Percentiles rank a stretch among this genome's conserved stretches.
These are phyloP conservation scores for Melipona beecheii DNA, from an alignment of 2,888 invertebrate species.

Conservation along the genomic window DNA sequence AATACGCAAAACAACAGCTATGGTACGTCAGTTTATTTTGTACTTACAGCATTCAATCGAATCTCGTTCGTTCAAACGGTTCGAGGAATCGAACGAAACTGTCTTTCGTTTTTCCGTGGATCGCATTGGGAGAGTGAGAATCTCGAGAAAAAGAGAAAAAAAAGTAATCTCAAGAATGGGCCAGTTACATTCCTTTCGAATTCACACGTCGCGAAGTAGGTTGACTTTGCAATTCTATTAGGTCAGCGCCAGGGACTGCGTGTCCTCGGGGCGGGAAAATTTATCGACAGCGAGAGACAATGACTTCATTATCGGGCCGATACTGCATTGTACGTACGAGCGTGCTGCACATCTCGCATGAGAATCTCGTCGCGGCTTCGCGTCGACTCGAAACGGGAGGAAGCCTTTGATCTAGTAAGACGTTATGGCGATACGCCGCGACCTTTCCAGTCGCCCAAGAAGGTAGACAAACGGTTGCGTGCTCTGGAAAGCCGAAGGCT, in stretches of 20 bases:
- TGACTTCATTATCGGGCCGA: constrained; percentile 20
- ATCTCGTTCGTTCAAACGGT: not conserved
- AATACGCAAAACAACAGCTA: constrained; percentile 78
- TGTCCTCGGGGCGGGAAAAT: constrained; percentile 37
- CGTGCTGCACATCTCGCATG: constrained; percentile 17
- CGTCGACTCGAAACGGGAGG: not conserved
- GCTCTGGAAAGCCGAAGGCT: constrained; percentile 64
- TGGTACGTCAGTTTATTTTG: constrained; percentile 71
- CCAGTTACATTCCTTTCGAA: not conserved
- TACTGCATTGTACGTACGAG: not conserved
- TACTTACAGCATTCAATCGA: constrained; percentile 24
- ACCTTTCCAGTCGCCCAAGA: constrained; percentile 63
- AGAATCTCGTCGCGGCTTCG: constrained; percentile 15
- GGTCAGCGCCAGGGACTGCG: constrained; percentile 5
- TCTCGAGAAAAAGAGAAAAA: too few relatives aligned
- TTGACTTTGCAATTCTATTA: constrained; percentile 41
- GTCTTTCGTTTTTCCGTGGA: too few relatives aligned
- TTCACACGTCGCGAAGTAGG: constrained; percentile 26
- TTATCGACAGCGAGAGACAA: constrained; percentile 34
- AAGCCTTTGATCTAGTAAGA: constrained; percentile 34
- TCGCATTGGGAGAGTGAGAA: too few relatives aligned
- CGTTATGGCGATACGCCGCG: constrained; percentile 25
- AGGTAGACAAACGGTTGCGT: constrained; percentile 57
- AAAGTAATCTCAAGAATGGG: too few relatives aligned
- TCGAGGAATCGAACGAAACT: too few relatives aligned